Base-by-base conservation (phyloP, 2,113 vertebrate species). In the Probosciger aterrimus region DNA sequence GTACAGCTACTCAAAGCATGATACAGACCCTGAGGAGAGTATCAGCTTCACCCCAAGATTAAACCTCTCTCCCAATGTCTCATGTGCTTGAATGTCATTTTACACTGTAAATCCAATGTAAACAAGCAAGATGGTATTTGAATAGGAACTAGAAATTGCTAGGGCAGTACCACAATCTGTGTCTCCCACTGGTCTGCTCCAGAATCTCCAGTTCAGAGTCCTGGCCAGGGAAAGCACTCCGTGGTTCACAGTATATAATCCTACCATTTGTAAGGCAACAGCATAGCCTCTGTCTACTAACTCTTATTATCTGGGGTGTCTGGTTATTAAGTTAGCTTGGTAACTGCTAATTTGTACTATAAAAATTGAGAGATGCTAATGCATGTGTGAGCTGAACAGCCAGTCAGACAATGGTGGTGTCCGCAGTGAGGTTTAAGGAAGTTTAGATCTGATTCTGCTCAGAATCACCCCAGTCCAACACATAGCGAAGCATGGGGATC, bases 401-500 rank as follows among this genome's bases (percentile, higher is more conserved):
- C 60, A 59, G 71, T 67, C 11, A 47, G 27, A 74, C 18, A 25
- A 10, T n/a, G 31, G 9, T 39, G n/a, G 24, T 81, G 46, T 18
- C 64, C 47, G 18, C 1, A 6, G 11, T 6, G 50, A 78, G 23
- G 80, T 86, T 86, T 7, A 30, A 49, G 31, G 7, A 9, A 69
- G 33, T 19, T 43, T 59, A 35, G 84, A 46, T 57, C 50, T 5
- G 59, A 73, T 49, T 20, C 44, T 82, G 41, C 44, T 68, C 74
- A 31, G 83, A 43, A 20, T 5, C 55, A 9, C 3, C 5, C 9
- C 57, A 24, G 52, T 15, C 25, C 49, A 35, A 5, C 1, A 5
- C 0, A 2, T 2, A 12, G 65, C 46, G 2, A 4, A 39, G 28
- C 1, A 0, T 1, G 10, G 55, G n/a, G 50, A 25, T 60, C 55